These are phyloP conservation scores for Aspiorhynchus laticeps DNA, from an alignment of 2,113 vertebrate genomes.

Conservation along the genomic window DNA sequence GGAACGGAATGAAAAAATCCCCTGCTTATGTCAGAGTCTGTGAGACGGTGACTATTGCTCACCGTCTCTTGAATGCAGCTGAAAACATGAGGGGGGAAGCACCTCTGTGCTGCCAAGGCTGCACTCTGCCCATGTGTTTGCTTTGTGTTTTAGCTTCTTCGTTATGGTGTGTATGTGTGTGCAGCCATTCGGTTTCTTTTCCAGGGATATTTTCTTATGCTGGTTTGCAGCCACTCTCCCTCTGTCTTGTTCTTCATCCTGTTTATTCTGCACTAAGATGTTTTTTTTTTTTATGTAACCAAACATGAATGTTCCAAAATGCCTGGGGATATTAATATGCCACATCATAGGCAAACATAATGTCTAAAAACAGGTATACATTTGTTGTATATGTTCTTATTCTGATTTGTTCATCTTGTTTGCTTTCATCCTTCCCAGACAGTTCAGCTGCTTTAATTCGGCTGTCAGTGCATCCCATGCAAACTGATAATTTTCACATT, in stretches of 20 bases:
- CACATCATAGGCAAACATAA: neutral
- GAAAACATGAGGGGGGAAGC: conserved; percentile 72
- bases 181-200: conserved; percentile 46
- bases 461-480: neutral
- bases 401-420: neutral
- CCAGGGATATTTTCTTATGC: neutral
- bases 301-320: neutral
- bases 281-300: neutral
- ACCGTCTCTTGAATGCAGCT: conserved; percentile 74
- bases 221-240: conserved; percentile 35
- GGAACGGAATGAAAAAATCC: conserved; percentile 64
- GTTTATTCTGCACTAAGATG: neutral
- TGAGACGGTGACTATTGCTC: conserved; percentile 72
- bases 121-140: conserved; percentile 66
- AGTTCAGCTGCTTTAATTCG: neutral
- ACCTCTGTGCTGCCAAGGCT: conserved; percentile 69
- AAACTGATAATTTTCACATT: conserved; percentile 9
- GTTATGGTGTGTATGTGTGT: conserved; percentile 57
- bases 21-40: conserved; percentile 77
- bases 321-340: neutral
- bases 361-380: neutral
- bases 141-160: conserved; percentile 57
- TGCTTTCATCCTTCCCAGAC: neutral
- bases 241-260: conserved; percentile 42
- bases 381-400: neutral